Base-by-base conservation (phyloP, 2,113 vertebrate genomes). In the Psettodes erumei region DNA sequence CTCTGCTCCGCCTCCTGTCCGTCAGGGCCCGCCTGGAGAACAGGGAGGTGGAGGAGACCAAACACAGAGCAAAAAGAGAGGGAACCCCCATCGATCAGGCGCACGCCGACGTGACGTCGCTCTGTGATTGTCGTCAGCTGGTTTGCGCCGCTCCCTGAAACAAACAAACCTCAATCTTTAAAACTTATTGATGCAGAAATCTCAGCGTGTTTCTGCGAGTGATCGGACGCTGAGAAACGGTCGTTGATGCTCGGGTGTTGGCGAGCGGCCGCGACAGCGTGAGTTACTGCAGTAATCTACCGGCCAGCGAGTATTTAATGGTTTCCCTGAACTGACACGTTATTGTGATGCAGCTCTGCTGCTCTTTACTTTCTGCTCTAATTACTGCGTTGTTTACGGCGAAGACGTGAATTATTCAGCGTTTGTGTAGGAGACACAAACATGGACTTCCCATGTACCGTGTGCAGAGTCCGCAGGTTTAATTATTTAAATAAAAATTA, bases 311-410 rank as follows among this genome's bases (percentile, higher is more conserved):
- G 35, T 75, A 25, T 65, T 74, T 58, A 27, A 42, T 58, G 25
- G 65, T 71, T 54, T 40, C 43, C 54, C 60, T 45, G 28, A 56
- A 68, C 42, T 77, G 40, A 3, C 38, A 47, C 0, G 10, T 25
- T 48, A 12, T 38, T 65, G 18, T 37, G 72, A 65, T 59, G 21
- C 47, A 45, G 27, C 30, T 63, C 3, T 60, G 54, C 67, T 56
- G 32, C 38, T 71, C 71, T 62, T 79, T 79, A 55, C 62, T 58
- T 72, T 71, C 59, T 74, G 73, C 70, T 74, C 53, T 70, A 74
- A 77, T 77, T 69, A 81, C 69, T 23, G 28, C 18, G 23, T 37
- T 62, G 55, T 75, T 56, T 18, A 61, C 35, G n/a, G 63, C 59
- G 12, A 47, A 33, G 30, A 8, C 12, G 40, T 85, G 18, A n/a